These are phyloP conservation scores for Drosophila cardini DNA, from an alignment of 1,140 invertebrate genomes.

Conservation along the genomic window DNA sequence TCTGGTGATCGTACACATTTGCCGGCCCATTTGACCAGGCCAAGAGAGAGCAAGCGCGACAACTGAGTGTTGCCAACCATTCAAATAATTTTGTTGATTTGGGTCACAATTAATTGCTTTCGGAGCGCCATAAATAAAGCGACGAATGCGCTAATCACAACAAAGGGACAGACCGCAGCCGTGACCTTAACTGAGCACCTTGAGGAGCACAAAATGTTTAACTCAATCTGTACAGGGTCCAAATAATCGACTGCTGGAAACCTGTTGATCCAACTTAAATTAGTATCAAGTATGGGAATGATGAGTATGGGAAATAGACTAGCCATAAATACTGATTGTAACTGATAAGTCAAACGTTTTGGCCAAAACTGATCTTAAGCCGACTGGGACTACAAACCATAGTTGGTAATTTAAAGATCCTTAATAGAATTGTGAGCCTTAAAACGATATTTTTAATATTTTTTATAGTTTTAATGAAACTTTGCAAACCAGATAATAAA, in stretches of 20 bases:
- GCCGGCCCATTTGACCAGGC: constrained; percentile 64
- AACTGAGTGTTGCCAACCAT: constrained; percentile 55
- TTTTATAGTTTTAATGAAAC: too few species aligned
- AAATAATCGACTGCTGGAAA: constrained; percentile 20
- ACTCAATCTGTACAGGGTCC: background rate
- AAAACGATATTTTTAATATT: too few species aligned
- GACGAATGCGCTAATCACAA: constrained; percentile 67
- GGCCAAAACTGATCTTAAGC: background rate
- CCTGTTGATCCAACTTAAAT: constrained; percentile 17
- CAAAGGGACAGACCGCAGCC: constrained; percentile 58
- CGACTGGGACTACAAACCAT: background rate
- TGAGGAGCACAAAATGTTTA: constrained; percentile 15
- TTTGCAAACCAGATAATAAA: too few species aligned
- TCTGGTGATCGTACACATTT: constrained; percentile 62
- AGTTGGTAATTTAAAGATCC: too few species aligned
- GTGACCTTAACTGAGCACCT: constrained; percentile 21
- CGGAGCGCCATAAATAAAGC: constrained; percentile 72
- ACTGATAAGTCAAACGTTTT: constrained; percentile 3
- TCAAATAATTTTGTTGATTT: constrained; percentile 73
- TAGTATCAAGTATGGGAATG: constrained; percentile 21
- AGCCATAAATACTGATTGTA: background rate
- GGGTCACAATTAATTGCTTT: constrained; percentile 81
- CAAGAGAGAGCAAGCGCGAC: constrained; percentile 11
- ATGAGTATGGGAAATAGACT: constrained; percentile 23
- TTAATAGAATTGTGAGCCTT: too few species aligned